phyloP scores from a whole-genome alignment of 2,888 invertebrate genomes.

The Podotricha telesiphe region DNA sequence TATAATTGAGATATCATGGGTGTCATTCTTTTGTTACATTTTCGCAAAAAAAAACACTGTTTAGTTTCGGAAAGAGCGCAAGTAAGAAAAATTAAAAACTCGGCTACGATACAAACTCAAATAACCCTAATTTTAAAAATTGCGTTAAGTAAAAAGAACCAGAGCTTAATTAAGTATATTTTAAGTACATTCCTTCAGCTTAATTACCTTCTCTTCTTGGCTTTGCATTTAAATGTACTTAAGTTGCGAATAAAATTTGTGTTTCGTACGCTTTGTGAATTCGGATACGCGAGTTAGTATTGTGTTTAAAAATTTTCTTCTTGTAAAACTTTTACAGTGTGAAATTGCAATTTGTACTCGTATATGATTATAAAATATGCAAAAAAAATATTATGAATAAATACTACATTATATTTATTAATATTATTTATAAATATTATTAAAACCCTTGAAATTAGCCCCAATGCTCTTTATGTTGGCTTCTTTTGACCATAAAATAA shows the following conservation, averaged over 20 bases:
- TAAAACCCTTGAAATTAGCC: no score
- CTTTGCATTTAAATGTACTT: constrained; percentile 80
- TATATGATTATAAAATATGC: background rate
- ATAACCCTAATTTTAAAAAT: constrained; percentile 23
- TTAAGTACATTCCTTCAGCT: constrained; percentile 68
- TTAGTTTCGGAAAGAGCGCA: background rate
- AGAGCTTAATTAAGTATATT: constrained; percentile 64
- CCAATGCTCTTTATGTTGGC: no score
- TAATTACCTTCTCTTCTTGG: constrained; percentile 65
- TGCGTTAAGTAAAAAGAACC: constrained; percentile 37
- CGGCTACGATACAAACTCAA: constrained; percentile 6
- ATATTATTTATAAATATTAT: no score
- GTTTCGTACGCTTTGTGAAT: constrained; percentile 55
- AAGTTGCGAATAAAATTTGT: constrained; percentile 74
- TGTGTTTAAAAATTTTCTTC: constrained; percentile 34
- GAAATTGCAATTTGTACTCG: background rate
- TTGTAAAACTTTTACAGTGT: constrained; percentile 5
- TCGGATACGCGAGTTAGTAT: constrained; percentile 43
- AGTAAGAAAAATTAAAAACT: constrained; percentile 14
- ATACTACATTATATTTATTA: no score
- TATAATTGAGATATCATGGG: no score
- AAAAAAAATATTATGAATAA: no score
- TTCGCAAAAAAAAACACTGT: constrained; percentile 7
- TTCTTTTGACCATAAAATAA: no score
- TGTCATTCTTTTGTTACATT: no score